Evolutionary conservation across 2,113 vertebrate genomes (phyloP).

Genomic region (Fregetta grallaria): DNA sequence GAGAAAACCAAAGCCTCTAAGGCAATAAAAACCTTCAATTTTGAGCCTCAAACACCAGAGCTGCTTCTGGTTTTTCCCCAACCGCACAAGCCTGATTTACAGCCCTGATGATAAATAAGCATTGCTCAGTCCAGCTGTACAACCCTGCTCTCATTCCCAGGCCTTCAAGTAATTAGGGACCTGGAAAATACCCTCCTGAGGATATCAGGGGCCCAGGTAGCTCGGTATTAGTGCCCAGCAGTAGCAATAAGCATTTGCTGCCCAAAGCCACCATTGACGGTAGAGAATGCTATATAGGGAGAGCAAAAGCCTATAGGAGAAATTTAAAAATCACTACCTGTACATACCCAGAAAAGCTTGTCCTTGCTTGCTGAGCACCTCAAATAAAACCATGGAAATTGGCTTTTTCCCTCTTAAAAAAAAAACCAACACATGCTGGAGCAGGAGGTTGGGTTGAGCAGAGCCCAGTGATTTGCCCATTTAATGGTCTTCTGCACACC

Average conservation of each 20-base stretch:
- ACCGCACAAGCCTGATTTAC: not conserved
- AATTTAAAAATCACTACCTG: too few relatives aligned
- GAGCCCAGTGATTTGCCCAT: not conserved
- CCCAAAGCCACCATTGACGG: not conserved
- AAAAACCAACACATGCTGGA: fast-evolving
- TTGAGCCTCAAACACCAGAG: not conserved
- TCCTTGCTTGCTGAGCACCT: not conserved
- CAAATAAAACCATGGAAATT: not conserved
- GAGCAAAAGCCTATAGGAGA: not conserved
- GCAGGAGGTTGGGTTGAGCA: not conserved
- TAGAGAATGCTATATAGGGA: not conserved
- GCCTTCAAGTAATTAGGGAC: not conserved
- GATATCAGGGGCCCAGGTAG: too few relatives aligned
- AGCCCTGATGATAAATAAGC: not conserved
- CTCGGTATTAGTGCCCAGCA: not conserved
- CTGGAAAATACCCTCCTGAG: not conserved
- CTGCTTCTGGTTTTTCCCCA: not conserved
- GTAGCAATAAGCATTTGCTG: not conserved
- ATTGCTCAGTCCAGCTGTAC: not conserved
- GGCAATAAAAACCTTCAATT: not conserved
- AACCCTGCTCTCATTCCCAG: too few relatives aligned
- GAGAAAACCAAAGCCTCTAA: not conserved
- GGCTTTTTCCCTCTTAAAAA: not conserved
- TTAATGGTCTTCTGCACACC: not conserved
- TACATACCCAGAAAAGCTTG: not conserved